Evolutionary conservation across 1,140 invertebrate species (phyloP).

Genomic region (Patella vulgata): DNA sequence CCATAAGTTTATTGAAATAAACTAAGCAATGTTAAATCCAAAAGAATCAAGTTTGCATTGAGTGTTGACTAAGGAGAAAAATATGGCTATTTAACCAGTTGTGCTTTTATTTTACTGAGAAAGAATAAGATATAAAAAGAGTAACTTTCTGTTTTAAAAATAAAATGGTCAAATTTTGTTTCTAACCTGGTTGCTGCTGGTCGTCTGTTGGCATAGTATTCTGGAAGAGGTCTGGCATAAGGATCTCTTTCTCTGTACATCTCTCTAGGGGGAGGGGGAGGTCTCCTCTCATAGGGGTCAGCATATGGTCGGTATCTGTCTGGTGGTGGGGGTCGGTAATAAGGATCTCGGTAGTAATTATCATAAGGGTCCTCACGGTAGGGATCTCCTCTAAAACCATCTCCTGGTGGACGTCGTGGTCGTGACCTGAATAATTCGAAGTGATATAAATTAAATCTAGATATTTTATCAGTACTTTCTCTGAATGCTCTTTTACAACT

Average conservation of each 20-base stretch:
- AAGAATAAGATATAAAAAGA: too few species aligned
- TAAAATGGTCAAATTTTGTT: too few species aligned
- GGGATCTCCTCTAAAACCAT: too few species aligned
- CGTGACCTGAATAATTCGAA: constrained; percentile 5
- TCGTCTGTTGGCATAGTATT: constrained; percentile 38
- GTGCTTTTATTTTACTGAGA: too few species aligned
- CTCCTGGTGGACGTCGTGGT: constrained; percentile 23
- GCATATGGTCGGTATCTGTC: constrained; percentile 55
- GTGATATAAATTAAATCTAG: not conserved
- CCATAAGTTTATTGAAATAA: too few species aligned
- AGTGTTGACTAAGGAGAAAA: too few species aligned
- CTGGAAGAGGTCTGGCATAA: constrained; percentile 49
- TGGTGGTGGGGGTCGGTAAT: constrained; percentile 40
- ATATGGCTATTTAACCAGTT: too few species aligned
- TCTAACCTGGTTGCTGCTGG: too few species aligned
- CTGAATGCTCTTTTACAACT: not conserved
- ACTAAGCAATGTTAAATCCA: too few species aligned
- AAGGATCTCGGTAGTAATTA: constrained; percentile 49
- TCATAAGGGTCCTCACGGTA: constrained; percentile 37
- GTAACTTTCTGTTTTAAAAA: too few species aligned
- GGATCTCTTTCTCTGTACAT: constrained; percentile 44
- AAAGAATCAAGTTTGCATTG: too few species aligned
- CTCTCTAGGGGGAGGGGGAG: constrained; percentile 37
- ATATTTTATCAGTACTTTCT: constrained; percentile 2
- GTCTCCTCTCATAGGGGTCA: constrained; percentile 54